These are phyloP conservation scores for Pteruthius melanotis DNA, from an alignment of 2,113 vertebrate genomes.

Conservation along the genomic window DNA sequence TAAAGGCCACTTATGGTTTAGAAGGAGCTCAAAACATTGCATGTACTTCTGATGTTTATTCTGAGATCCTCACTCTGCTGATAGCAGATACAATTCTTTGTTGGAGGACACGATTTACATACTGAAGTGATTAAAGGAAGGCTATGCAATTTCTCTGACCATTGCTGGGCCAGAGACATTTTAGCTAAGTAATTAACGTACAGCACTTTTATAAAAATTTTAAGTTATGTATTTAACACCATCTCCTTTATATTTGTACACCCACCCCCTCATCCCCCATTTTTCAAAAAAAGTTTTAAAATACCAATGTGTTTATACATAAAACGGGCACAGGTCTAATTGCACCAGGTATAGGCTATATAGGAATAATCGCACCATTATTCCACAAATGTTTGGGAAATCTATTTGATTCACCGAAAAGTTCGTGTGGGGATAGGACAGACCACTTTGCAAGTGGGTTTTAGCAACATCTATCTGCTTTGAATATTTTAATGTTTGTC, in stretches of 20 bases:
- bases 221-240: background rate
- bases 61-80: background rate
- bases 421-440: accelerated
- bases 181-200: background rate
- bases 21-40: background rate
- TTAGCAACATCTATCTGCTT: background rate
- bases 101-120: background rate
- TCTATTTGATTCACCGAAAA: background rate
- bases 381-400: background rate
- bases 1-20: background rate
- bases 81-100: background rate
- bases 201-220: background rate
- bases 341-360: background rate
- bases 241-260: background rate
- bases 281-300: background rate
- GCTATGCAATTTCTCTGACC: background rate
- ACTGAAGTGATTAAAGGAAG: background rate
- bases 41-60: background rate
- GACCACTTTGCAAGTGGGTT: background rate
- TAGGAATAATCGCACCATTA: background rate
- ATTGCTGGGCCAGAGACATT: background rate
- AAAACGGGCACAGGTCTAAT: background rate
- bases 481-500: background rate
- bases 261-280: accelerated
- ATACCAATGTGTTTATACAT: background rate